These are phyloP conservation scores for Hermodice carunculata DNA, from an alignment of 2,888 invertebrate genomes.

Conservation along the genomic window DNA sequence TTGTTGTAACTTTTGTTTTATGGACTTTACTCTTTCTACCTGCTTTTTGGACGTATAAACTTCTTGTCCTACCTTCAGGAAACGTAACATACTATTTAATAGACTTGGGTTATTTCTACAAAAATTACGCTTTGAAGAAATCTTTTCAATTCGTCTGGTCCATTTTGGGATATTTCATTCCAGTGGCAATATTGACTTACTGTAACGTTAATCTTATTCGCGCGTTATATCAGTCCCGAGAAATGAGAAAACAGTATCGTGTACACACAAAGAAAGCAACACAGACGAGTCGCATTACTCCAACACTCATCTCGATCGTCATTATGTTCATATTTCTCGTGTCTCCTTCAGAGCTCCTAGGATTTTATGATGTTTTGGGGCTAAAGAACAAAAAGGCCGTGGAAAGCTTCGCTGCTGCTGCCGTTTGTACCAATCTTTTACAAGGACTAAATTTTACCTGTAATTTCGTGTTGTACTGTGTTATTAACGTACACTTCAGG, in stretches of 20 bases:
- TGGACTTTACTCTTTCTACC: background rate
- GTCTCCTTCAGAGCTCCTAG: slow-evolving; percentile 63
- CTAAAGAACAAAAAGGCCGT: slow-evolving; percentile 17
- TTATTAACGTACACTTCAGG: slow-evolving; percentile 39
- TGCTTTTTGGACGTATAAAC: background rate
- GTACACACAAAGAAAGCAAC: no score
- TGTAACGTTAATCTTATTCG: background rate
- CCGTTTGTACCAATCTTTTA: slow-evolving; percentile 26
- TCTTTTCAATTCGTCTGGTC: background rate
- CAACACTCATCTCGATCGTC: slow-evolving; percentile 64
- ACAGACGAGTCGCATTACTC: slow-evolving; percentile 49
- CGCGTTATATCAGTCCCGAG: no score
- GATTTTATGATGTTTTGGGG: slow-evolving; percentile 47
- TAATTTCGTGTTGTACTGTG: slow-evolving; percentile 47
- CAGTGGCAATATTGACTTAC: background rate
- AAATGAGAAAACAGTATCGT: no score
- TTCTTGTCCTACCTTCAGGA: no score
- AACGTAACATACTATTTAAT: background rate
- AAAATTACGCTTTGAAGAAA: background rate
- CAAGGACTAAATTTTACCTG: slow-evolving; percentile 43
- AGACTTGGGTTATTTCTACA: background rate
- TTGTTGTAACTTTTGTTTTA: background rate
- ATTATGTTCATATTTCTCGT: slow-evolving; percentile 62
- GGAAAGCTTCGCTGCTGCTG: slow-evolving; percentile 20
- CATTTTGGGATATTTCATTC: background rate